These are phyloP conservation scores for Stylophora pistillata DNA, from an alignment of 64 coral and sea anemone genomes.

Conservation along the genomic window DNA sequence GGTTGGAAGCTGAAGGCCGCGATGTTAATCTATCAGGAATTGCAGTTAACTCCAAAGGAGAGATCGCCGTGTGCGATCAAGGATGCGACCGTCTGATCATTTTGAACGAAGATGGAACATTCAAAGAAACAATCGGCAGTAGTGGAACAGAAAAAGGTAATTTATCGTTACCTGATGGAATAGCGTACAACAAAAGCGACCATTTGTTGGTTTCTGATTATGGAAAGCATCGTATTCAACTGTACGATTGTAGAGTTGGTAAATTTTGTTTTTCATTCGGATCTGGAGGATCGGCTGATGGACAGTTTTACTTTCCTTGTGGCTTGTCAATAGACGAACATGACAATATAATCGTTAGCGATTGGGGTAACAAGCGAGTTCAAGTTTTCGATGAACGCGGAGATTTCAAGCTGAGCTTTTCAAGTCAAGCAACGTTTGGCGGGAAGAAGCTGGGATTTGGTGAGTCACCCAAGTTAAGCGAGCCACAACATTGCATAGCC, in stretches of 20 bases:
- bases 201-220: constrained; percentile 28
- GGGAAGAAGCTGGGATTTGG: background rate
- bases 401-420: constrained; percentile 12
- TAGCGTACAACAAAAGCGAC: background rate
- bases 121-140: background rate
- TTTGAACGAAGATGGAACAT: background rate
- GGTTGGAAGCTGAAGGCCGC: background rate
- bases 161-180: background rate
- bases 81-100: background rate
- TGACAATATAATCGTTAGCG: constrained; percentile 19
- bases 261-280: constrained; percentile 12
- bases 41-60: background rate
- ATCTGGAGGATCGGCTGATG: background rate
- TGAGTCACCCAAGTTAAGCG: background rate
- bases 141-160: background rate
- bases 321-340: constrained; percentile 12
- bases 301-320: background rate
- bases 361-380: constrained; percentile 29
- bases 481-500: constrained; percentile 1
- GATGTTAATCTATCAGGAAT: constrained; percentile 2
- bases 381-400: constrained; percentile 24
- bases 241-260: constrained; percentile 8
- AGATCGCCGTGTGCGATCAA: background rate
- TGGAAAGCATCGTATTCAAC: constrained; percentile 26
- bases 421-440: background rate